Conservation (phyloP, 2,797 vertebrate genomes). For the Melanotaenia boesemani region DNA sequence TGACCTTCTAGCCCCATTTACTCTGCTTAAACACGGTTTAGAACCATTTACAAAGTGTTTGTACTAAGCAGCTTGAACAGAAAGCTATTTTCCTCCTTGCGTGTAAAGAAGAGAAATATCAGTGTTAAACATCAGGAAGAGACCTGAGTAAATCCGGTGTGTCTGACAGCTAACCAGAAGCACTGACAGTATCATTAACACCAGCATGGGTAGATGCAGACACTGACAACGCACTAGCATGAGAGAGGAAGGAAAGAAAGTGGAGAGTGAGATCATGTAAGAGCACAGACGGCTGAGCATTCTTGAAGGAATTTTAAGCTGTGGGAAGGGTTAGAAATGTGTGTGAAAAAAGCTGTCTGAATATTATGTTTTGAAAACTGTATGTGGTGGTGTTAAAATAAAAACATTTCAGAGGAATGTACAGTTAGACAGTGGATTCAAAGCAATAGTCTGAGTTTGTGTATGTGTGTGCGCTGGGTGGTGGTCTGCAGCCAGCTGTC, state of each 20-base stretch:
- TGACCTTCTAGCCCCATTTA: conserved; percentile 44
- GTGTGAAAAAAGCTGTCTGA: conserved; percentile 54
- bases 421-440: conserved; percentile 35
- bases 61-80: conserved; percentile 66
- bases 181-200: conserved; percentile 83
- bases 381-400: conserved; percentile 42
- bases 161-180: conserved; percentile 79
- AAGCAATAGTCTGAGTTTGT: conserved; percentile 43
- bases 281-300: conserved; percentile 30
- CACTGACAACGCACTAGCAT: conserved; percentile 72
- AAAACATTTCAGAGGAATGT: conserved; percentile 54
- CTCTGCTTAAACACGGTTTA: conserved; percentile 48
- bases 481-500: conserved; percentile 82
- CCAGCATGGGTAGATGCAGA: conserved; percentile 64
- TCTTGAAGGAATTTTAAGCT: conserved; percentile 11
- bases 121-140: conserved; percentile 81
- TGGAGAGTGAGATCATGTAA: conserved; percentile 36
- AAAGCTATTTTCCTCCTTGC: conserved; percentile 63
- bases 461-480: conserved; percentile 60
- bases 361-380: conserved; percentile 56
- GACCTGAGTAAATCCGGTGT: conserved; percentile 70
- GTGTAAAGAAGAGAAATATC: conserved; percentile 74
- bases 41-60: conserved; percentile 60
- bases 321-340: conserved; percentile 11
- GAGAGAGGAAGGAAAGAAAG: conserved; percentile 43